Base-by-base conservation (phyloP, 2,888 invertebrate genomes). In the Parnassius glacialis region DNA sequence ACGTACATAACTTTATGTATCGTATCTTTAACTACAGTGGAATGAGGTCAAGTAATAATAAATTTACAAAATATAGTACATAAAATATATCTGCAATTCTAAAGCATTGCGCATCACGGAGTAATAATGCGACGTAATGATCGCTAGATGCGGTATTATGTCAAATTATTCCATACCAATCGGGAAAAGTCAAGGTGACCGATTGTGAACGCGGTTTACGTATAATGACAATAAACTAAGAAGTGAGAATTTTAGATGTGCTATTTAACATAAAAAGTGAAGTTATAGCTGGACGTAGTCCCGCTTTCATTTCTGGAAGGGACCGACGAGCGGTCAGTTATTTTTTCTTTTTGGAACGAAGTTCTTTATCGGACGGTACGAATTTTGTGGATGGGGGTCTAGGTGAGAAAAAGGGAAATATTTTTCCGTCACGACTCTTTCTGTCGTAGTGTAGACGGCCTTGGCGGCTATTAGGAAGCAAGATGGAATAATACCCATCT, bases 121-220 rank as follows among this genome's bases (percentile, higher is more conserved):
- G 77, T 84, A 83, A 86, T 70, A 67, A 71, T 70, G 62, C 59
- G 64, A 59, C 61, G 74, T 87, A 87, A 88, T 89, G 85, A 85
- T 78, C 71, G 74, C 65, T 75, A 67, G 79, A 75, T 79, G 81
- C 70, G 80, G 83, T 83, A 84, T 89, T 88, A 90, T 85, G 87
- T 90, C 89, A 85, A 90, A 90, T 90, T 90, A 88, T 89, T 88
- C 85, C 83, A 86, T 83, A 81, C 81, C 79, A 83, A 89, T 89
- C 80, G 84, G 78, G 83, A 89, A 88, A 88, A 88, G 89, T 90
- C 90, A 90, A 90, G 90, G 90, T 84, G 84, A 87, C 83, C 79
- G 83, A 85, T 86, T 81, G 81, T 76, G 75, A 74, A 66, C 72
- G 66, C 70, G 72, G 75, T 70, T 72, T 71, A 66, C 62, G 70